Evolutionary conservation across 2,113 vertebrate species (phyloP), one percentile per base, ranked within the genome.

Genomic region (Cercopithecus mona): DNA sequence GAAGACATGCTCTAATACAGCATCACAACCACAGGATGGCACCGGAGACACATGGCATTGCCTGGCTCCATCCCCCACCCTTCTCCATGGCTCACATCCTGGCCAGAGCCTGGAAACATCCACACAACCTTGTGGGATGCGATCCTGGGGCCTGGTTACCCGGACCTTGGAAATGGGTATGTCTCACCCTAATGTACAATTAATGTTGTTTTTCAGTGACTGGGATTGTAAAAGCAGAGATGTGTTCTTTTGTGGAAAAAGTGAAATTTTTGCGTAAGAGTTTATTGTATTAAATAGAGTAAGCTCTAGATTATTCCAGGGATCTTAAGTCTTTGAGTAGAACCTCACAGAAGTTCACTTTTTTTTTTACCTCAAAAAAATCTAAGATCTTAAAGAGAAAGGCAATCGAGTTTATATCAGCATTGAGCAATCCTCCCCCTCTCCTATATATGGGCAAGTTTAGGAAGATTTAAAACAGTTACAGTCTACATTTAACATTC

Each of bases 1-100:
- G 35, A 93, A 97, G n/a, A 87, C 48, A 96, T 9, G n/a, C 17
- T 87, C n/a, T 79, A 27, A 79, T 90, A 93, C 35, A 85, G 72
- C 20, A 16, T 87, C 89, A 43, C n/a, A 11, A 32, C 80, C 61
- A 30, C 45, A 82, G 91, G 85, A 93, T 45, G 90, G 92, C 75
- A 64, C 14, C 14, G 0, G 38, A 73, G 45, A 40, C 1, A 30
- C 23, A 7, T 0, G 23, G 55, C 48, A 57, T 7, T 3, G 13
- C 27, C 1, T 0, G 30, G 4, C 20, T 32, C 40, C 23, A 3
- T 11, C 8, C 38, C 25, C 30, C 13, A 12, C 2, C 8, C 50
- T 13, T 18, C 13, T 22, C 12, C 40, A 45, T 25, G 2, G 55
- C 8, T 38, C 59, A 55, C 30, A 5, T n/a, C 64, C 55, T 16